Base-by-base conservation (phyloP, 2,888 invertebrate genomes). In the Augochlorella aurata region DNA sequence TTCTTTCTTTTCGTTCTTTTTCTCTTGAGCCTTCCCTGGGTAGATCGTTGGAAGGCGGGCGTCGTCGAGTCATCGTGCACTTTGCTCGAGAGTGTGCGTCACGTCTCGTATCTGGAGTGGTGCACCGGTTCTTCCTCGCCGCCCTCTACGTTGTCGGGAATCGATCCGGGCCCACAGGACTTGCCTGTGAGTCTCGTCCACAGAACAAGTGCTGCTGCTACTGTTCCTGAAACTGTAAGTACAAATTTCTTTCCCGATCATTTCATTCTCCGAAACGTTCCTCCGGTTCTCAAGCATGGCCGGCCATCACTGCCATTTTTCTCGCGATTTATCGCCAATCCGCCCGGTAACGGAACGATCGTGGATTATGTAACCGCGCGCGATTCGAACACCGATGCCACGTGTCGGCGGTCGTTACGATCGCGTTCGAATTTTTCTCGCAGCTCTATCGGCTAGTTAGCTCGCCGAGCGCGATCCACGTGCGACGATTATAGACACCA, bases 311-410 rank as follows among this genome's bases (percentile, higher is more conserved):
- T 21, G 9, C 29, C 14, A 63, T 38, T 44, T 18, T 44, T n/a
- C 4, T 63, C 21, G 50, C 7, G 61, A 82, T 78, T 74, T 77
- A 81, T 69, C 73, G 70, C 75, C 70, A 45, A 50, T 45, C 24
- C 66, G 65, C 18, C 38, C 38, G 38, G 5, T 38, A 9, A 47
- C 52, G 68, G 49, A 47, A 29, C 66, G 18, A 47, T 74, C 54
- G n/a, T 16, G 14, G 72, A 72, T 87, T 87, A 87, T 74, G 74
- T 87, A 87, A 87, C 75, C 81, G 49, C 80, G 82, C 85, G 85
- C 69, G 73, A 83, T 83, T 87, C 77, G 87, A 85, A 85, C 81
- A 81, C 76, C 82, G 83, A 77, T 61, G 83, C 87, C 87, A 87
- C 87, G 87, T 87, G 87, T 69, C 77, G 67, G 61, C 12, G 5